phyloP scores from a whole-genome alignment of 2,888 invertebrate genomes.

The Rhagonycha fulva region DNA sequence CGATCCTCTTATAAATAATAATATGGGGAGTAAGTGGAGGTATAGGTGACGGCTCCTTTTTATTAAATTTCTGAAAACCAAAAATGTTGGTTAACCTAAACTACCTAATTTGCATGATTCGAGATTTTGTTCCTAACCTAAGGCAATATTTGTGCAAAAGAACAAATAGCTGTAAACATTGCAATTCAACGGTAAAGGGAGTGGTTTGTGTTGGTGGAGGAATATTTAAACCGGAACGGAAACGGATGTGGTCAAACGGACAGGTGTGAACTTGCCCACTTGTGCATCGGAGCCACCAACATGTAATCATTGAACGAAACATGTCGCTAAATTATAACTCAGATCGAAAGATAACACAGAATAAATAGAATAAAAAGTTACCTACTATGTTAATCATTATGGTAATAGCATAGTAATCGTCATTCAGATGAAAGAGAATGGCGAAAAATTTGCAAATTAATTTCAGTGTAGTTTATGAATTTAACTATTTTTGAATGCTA shows the following conservation, averaged over 20 bases:
- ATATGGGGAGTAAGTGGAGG: neutral
- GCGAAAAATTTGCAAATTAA: neutral
- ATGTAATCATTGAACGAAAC: slow-evolving; percentile 32
- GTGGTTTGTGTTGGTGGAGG: slow-evolving; percentile 4
- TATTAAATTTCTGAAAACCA: neutral
- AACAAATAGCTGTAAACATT: slow-evolving; percentile 20
- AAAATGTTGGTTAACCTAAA: neutral
- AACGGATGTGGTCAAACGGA: slow-evolving; percentile 51
- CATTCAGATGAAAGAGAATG: neutral
- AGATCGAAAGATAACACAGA: slow-evolving; percentile 19
- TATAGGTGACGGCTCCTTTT: neutral
- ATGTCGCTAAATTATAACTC: slow-evolving; percentile 27
- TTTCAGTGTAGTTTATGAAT: neutral
- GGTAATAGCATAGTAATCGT: neutral
- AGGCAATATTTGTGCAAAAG: neutral
- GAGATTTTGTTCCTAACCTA: slow-evolving; percentile 8
- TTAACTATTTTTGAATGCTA: neutral
- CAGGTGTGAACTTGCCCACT: slow-evolving; percentile 51
- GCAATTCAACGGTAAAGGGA: neutral
- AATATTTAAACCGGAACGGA: slow-evolving; percentile 40
- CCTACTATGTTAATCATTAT: neutral
- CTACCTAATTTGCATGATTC: slow-evolving; percentile 10
- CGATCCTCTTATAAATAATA: neutral
- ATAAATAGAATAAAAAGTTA: slow-evolving; percentile 6
- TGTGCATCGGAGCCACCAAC: slow-evolving; percentile 38